Conservation (phyloP, 2,888 invertebrate genomes). For the Ligdia adustata region DNA sequence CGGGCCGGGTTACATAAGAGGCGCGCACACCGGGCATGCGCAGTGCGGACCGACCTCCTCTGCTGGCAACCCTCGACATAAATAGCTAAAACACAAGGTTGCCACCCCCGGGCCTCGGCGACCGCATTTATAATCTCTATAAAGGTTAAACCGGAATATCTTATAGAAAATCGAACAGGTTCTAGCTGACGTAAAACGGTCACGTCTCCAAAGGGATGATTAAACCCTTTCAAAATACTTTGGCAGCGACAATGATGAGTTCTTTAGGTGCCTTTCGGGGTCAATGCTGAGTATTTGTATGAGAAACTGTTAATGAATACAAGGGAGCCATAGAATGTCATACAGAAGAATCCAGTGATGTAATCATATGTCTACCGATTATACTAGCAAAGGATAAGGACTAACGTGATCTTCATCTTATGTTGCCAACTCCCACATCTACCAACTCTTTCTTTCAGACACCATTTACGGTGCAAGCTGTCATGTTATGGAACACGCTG, state of each 20-base stretch:
- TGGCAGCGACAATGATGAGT: slow-evolving; percentile 20
- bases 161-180: slow-evolving; percentile 71
- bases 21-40: slow-evolving; percentile 70
- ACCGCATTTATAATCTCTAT: slow-evolving; percentile 80
- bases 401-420: too few relatives aligned
- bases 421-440: too few relatives aligned
- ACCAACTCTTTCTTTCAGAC: too few relatives aligned
- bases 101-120: slow-evolving; percentile 75
- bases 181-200: slow-evolving; percentile 53
- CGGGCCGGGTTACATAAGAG: slow-evolving; percentile 73
- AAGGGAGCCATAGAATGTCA: slow-evolving; percentile 4
- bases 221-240: slow-evolving; percentile 38
- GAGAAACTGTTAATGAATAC: slow-evolving; percentile 5
- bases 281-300: slow-evolving; percentile 17
- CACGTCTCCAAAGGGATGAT: slow-evolving; percentile 44
- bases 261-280: slow-evolving; percentile 17
- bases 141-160: slow-evolving; percentile 80
- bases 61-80: slow-evolving; percentile 77
- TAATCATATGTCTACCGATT: too few relatives aligned
- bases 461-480: too few relatives aligned
- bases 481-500: too few relatives aligned
- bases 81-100: slow-evolving; percentile 83
- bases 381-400: too few relatives aligned
- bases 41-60: slow-evolving; percentile 65
- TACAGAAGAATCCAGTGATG: too few relatives aligned